These are phyloP conservation scores for Harpia harpyja DNA, from an alignment of 2,797 vertebrate species.

Conservation along the genomic window DNA sequence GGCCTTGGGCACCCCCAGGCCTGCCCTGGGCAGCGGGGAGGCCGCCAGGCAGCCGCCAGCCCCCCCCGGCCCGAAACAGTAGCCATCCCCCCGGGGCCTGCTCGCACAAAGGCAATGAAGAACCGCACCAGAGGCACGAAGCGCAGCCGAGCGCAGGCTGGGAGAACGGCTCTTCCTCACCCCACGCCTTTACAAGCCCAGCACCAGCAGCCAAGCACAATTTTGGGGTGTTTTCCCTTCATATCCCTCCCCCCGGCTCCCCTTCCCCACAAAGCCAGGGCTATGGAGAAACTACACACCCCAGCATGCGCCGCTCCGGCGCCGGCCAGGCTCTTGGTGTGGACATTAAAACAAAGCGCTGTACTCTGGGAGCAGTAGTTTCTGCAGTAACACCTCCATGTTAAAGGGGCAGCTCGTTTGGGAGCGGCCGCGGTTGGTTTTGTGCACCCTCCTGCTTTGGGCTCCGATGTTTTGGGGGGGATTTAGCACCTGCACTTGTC, in stretches of 20 bases:
- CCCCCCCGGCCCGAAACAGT: not conserved
- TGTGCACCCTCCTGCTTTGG: too few relatives aligned
- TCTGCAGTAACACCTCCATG: not conserved
- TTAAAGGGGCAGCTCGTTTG: not conserved
- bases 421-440: not conserved
- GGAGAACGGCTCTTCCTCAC: not conserved
- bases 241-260: accelerated
- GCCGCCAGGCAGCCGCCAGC: not conserved
- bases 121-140: too few relatives aligned
- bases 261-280: not conserved
- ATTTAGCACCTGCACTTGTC: accelerated
- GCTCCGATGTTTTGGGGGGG: accelerated
- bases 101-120: not conserved
- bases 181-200: not conserved
- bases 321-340: not conserved
- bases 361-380: slow-evolving; percentile 45
- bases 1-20: not conserved
- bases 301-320: not conserved
- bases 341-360: not conserved
- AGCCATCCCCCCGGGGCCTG: not conserved
- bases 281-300: not conserved
- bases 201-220: accelerated
- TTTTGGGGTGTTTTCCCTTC: too few relatives aligned
- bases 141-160: not conserved
- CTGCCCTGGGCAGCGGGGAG: not conserved